A percentile compares a stretch with the other conserved stretches of the same genome.
Conservation (phyloP, 2,113 vertebrate species). For the Hemiscyllium ocellatum region DNA sequence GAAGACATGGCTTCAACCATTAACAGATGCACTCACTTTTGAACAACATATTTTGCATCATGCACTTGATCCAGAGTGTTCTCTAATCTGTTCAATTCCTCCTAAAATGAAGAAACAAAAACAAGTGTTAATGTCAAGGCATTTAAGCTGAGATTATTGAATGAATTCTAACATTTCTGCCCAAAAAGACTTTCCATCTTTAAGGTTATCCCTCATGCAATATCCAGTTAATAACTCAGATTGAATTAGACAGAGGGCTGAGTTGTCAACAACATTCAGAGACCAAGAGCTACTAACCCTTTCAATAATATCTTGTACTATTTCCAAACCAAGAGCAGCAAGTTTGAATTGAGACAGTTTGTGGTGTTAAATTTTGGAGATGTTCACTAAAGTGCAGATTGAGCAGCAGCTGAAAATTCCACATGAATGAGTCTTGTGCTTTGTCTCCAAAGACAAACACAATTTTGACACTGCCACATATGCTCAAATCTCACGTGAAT, state of each 20-base stretch:
- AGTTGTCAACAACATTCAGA: neutral
- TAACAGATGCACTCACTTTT: conserved; percentile 62
- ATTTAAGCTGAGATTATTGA: neutral
- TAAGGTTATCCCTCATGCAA: neutral
- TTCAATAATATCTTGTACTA: neutral
- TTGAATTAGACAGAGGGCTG: neutral
- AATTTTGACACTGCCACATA: neutral
- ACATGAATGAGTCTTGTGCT: neutral
- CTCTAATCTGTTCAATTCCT: conserved; percentile 76
- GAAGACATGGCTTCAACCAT: neutral
- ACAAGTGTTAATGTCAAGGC: neutral
- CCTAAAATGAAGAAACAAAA: conserved; percentile 53
- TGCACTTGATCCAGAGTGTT: conserved; percentile 64
- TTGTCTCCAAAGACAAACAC: neutral
- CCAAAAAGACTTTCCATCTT: neutral
- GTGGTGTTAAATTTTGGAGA: neutral
- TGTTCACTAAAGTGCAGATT: neutral
- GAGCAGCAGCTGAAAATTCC: conserved; percentile 20
- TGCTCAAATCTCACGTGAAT: neutral
- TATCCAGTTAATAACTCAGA: neutral
- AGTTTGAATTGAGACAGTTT: neutral
- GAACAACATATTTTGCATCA: conserved; percentile 68
- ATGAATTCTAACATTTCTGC: neutral
- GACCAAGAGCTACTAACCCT: neutral
- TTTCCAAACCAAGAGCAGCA: neutral